Evolutionary conservation across 1,140 invertebrate species (phyloP), one percentile per base, ranked within the genome.

Genomic region (Nasonia vitripennis): DNA sequence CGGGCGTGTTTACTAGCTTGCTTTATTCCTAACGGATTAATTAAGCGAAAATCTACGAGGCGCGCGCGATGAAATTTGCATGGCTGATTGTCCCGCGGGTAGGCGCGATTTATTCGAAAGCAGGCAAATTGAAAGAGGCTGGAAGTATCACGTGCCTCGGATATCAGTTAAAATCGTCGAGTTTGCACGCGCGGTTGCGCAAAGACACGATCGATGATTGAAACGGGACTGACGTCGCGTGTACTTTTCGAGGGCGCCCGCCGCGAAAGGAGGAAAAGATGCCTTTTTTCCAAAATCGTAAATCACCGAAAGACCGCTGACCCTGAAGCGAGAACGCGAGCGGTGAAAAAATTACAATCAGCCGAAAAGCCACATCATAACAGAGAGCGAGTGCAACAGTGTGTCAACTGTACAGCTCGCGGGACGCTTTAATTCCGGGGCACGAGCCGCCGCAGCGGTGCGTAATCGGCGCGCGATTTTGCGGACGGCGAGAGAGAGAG

Each of bases 21-120:
- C 11, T 34, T 23, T 37, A 67, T 68, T 79, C 62, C 12, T 78
- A 68, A 68, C 17, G 37, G 20, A 79, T 79, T 79, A 68, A 79
- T 79, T 68, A 68, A 45, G 77, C 55, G 27, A 23, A 31, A 79
- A 62, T 62, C 17, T 62, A 78, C 27, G 77, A 51, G 14, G 62
- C 7, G 9, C 5, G 5, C n/a, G 12, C n/a, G 12, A 20, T 55
- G 17, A 62, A 62, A 62, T 62, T 62, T 62, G 17, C 55, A 62
- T 62, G 55, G 55, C 55, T 62, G 17, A 62, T 62, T 62, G 55
- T 62, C 55, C 55, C 17, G 51, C 51, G 4, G 51, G 12, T 2
- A n/a, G 4, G 51, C 12, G 51, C 51, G 14, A 14, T 20, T 62
- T 20, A 7, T 62, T 27, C 27, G 27, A 27, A 27, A 27, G 27